Percentiles rank a stretch among this genome's conserved stretches.
Conservation (phyloP, 64 coral and sea anemone genomes). For the Montipora capricornis region DNA sequence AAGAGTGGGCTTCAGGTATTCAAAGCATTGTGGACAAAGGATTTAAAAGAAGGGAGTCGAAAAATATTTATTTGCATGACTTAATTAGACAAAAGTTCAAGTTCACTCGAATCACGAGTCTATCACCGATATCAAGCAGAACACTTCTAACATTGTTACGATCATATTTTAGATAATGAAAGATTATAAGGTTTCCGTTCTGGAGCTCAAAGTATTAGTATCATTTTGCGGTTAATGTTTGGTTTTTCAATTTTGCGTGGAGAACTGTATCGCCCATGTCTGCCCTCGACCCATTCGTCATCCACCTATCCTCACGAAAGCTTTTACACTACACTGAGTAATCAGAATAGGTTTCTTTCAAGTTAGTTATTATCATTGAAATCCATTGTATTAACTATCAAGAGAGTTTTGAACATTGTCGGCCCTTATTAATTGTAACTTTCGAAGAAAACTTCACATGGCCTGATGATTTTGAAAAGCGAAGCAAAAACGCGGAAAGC, state of each 20-base stretch:
- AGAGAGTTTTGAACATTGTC: neutral
- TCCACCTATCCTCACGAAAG: slow-evolving; percentile 23
- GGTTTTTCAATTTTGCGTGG: slow-evolving; percentile 5
- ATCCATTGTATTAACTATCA: neutral
- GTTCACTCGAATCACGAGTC: neutral
- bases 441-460: neutral
- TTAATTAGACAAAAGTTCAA: slow-evolving; percentile 22
- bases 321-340: slow-evolving; percentile 39
- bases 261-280: neutral
- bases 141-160: slow-evolving; percentile 14
- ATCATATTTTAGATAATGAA: neutral
- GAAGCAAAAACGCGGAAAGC: slow-evolving; percentile 20
- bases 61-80: neutral
- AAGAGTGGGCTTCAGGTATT: neutral
- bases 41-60: neutral
- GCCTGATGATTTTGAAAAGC: neutral
- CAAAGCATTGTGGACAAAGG: neutral
- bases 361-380: slow-evolving; percentile 11
- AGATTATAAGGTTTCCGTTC: slow-evolving; percentile 27
- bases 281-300: neutral
- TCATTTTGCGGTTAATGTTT: slow-evolving; percentile 4
- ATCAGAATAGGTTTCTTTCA: slow-evolving; percentile 24
- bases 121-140: neutral
- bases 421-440: slow-evolving; percentile 2
- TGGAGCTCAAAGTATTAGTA: slow-evolving; percentile 11